A percentile compares a stretch with the other conserved stretches of the same genome.
These are phyloP conservation scores for Esox niger DNA, from an alignment of 2,113 vertebrate species.

Conservation along the genomic window DNA sequence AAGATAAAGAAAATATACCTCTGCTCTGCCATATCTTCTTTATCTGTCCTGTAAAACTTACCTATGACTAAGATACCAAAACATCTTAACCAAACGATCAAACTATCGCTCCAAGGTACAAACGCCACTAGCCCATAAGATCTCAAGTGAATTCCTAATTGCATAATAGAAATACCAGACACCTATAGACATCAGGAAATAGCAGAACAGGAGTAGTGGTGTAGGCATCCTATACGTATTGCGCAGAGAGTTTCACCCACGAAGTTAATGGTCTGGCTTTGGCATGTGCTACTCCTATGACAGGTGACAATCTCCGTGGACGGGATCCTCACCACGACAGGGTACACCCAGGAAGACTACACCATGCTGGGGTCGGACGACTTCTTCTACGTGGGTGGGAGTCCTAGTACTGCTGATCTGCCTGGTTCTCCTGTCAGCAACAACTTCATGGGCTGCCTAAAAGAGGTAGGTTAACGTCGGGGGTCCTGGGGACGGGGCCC, in stretches of 20 bases:
- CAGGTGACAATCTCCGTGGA: conserved; percentile 99
- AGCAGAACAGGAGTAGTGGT: conserved; percentile 63
- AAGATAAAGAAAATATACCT: conserved; percentile 79
- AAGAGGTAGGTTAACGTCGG: conserved; percentile 78
- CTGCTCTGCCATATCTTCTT: conserved; percentile 68
- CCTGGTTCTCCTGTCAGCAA: conserved; percentile 98
- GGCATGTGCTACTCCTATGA: conserved; percentile 76
- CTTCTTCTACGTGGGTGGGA: conserved; percentile 98
- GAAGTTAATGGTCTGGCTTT: conserved; percentile 83
- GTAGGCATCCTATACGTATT: conserved; percentile 51
- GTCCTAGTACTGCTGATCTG: conserved; percentile 94
- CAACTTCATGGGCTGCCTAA: conserved; percentile 98
- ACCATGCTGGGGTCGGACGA: conserved; percentile 98
- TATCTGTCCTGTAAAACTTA: conserved; percentile 73
- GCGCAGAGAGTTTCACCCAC: conserved; percentile 22
- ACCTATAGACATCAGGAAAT: conserved; percentile 14
- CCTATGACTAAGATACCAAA: conserved; percentile 69
- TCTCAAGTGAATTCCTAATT: conserved; percentile 24
- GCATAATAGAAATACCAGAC: conserved; percentile 25
- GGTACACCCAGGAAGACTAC: conserved; percentile 98
- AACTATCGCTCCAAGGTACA: conserved; percentile 54
- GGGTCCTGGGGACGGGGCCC: neutral
- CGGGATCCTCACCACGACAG: conserved; percentile 96
- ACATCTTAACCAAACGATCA: conserved; percentile 64
- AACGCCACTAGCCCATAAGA: conserved; percentile 28